These are phyloP conservation scores for Argyrosomus japonicus DNA, from an alignment of 2,113 vertebrate species.

Conservation along the genomic window DNA sequence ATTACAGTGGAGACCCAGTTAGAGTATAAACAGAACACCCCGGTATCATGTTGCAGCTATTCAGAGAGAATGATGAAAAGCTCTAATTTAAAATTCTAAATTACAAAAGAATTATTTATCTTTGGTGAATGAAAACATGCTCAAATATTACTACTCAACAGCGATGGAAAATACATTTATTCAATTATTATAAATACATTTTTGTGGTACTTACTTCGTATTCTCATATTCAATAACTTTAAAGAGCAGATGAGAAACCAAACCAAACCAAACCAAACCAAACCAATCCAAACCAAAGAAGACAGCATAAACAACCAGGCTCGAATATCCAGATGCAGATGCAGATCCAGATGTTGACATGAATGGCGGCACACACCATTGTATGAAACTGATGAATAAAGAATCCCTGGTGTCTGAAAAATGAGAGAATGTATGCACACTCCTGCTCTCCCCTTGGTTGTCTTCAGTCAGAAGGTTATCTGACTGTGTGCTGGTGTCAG, in stretches of 20 bases:
- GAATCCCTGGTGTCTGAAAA: constrained; percentile 89
- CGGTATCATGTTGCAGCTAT: not conserved
- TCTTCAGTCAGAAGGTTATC: constrained; percentile 25
- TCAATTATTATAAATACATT: too few species aligned
- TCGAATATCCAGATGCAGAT: too few species aligned
- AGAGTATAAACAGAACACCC: not conserved
- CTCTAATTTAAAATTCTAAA: not conserved
- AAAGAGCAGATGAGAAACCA: too few species aligned
- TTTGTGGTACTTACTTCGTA: too few species aligned
- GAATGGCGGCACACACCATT: too few species aligned
- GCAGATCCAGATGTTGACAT: too few species aligned
- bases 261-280: too few species aligned
- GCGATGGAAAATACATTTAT: not conserved
- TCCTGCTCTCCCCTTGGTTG: constrained; percentile 44
- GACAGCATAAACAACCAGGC: too few species aligned
- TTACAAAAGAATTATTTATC: not conserved
- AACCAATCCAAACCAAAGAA: too few species aligned
- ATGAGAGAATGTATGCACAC: constrained; percentile 79
- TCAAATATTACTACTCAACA: not conserved
- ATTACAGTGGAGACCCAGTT: not conserved
- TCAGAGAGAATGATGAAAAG: not conserved
- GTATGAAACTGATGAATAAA: constrained; percentile 82
- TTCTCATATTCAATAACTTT: too few species aligned
- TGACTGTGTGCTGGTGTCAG: not conserved
- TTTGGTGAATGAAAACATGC: not conserved